A percentile compares a stretch with the other conserved stretches of the same genome.
These are phyloP conservation scores for Ranitomeya imitator DNA, from an alignment of 2,113 vertebrate genomes.

Conservation along the genomic window DNA sequence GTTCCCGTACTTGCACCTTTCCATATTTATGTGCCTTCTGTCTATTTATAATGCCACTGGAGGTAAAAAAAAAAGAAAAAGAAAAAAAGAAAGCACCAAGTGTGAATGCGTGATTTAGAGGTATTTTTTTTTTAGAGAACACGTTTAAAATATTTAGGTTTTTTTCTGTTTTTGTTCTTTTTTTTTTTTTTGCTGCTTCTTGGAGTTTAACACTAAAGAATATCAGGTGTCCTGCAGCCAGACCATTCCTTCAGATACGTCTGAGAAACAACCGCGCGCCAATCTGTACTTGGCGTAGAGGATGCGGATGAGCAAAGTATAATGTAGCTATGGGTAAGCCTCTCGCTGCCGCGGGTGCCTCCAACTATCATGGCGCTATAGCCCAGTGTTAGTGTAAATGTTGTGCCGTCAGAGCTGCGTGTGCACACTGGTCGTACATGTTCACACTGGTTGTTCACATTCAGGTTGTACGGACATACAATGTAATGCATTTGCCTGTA, in stretches of 20 bases:
- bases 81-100: slow-evolving; percentile 61
- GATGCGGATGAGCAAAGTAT: background rate
- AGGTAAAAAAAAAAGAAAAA: slow-evolving; percentile 66
- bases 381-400: slow-evolving; percentile 17
- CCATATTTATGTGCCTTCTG: slow-evolving; percentile 98
- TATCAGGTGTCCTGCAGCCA: slow-evolving; percentile 60
- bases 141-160: slow-evolving; percentile 62
- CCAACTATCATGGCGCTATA: background rate
- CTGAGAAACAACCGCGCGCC: background rate
- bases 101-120: slow-evolving; percentile 67
- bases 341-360: background rate
- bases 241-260: background rate
- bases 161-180: slow-evolving; percentile 62
- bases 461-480: background rate
- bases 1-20: slow-evolving; percentile 84
- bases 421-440: background rate
- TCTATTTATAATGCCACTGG: slow-evolving; percentile 85
- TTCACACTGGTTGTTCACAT: too few species aligned
- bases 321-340: background rate
- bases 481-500: background rate
- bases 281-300: background rate
- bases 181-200: slow-evolving; percentile 64
- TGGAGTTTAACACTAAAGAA: slow-evolving; percentile 76
- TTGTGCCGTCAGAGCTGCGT: background rate
- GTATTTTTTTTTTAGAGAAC: slow-evolving; percentile 64